Conservation (phyloP, 2,888 invertebrate genomes). For the Phengaris arion region DNA sequence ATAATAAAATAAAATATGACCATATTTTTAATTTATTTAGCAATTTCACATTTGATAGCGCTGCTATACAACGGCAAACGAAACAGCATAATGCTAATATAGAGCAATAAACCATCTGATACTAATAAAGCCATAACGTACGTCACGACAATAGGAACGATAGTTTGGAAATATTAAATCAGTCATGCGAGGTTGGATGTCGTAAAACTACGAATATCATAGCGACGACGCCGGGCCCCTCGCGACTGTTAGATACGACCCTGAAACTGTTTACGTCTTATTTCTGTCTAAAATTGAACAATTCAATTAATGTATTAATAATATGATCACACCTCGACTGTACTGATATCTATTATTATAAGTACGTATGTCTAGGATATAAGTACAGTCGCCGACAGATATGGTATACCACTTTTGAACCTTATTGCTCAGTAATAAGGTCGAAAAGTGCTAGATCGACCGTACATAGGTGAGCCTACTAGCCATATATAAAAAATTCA, state of each 20-base stretch:
- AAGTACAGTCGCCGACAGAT: too few relatives aligned
- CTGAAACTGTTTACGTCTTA: neutral
- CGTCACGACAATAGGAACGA: conserved; percentile 23
- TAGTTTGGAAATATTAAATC: conserved; percentile 28
- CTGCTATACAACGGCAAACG: conserved; percentile 10
- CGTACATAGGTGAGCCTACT: too few relatives aligned
- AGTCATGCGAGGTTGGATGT: conserved; percentile 23
- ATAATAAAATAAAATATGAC: neutral
- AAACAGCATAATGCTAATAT: conserved; percentile 10
- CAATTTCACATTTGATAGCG: conserved; percentile 9
- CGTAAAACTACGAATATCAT: conserved; percentile 21
- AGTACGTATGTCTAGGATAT: too few relatives aligned
- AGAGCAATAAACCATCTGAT: conserved; percentile 20
- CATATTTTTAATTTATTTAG: neutral
- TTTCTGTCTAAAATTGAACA: neutral
- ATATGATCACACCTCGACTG: too few relatives aligned
- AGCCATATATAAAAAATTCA: too few relatives aligned
- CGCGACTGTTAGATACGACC: neutral
- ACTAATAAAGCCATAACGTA: conserved; percentile 27
- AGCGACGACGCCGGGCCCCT: neutral
- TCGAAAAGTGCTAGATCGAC: too few relatives aligned
- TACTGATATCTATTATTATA: too few relatives aligned
- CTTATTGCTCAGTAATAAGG: too few relatives aligned
- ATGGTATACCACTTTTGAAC: too few relatives aligned
- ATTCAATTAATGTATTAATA: neutral